Evolutionary conservation across 1,140 invertebrate genomes (phyloP).

Genomic region (Drosophila busckii): DNA sequence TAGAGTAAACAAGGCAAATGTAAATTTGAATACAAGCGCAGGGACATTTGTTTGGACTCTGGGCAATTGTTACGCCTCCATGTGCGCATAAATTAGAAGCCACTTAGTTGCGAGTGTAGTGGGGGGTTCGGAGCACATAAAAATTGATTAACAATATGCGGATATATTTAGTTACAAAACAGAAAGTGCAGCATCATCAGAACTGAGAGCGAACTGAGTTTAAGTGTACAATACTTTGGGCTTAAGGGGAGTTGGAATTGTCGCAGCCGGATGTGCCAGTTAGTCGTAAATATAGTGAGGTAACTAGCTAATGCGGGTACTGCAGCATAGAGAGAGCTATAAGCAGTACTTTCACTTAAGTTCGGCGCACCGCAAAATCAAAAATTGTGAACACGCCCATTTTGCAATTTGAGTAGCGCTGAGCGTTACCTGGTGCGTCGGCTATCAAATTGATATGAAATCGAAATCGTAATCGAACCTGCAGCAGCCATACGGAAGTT

Average conservation of each 20-base stretch:
- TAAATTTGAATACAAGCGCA: conserved; percentile 37
- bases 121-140: conserved; percentile 17
- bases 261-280: conserved; percentile 53
- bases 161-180: conserved; percentile 66
- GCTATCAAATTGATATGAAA: conserved; percentile 30
- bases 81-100: conserved; percentile 48
- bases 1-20: conserved; percentile 38
- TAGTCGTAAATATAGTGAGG: conserved; percentile 30
- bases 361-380: conserved; percentile 5
- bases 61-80: conserved; percentile 48
- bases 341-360: conserved; percentile 28
- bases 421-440: conserved; percentile 38
- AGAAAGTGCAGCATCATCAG: conserved; percentile 33
- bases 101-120: conserved; percentile 21
- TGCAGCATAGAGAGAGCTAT: background rate
- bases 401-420: conserved; percentile 64
- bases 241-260: conserved; percentile 10
- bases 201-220: conserved; percentile 3
- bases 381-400: conserved; percentile 25
- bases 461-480: conserved; percentile 39
- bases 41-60: conserved; percentile 45
- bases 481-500: conserved; percentile 52
- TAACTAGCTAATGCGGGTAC: conserved; percentile 41
- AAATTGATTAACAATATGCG: conserved; percentile 63
- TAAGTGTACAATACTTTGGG: conserved; percentile 11